Percentiles rank a stretch among this genome's conserved stretches.
phyloP scores from a whole-genome alignment of 2,797 vertebrate genomes.

The Gadopsis bispinosus region DNA sequence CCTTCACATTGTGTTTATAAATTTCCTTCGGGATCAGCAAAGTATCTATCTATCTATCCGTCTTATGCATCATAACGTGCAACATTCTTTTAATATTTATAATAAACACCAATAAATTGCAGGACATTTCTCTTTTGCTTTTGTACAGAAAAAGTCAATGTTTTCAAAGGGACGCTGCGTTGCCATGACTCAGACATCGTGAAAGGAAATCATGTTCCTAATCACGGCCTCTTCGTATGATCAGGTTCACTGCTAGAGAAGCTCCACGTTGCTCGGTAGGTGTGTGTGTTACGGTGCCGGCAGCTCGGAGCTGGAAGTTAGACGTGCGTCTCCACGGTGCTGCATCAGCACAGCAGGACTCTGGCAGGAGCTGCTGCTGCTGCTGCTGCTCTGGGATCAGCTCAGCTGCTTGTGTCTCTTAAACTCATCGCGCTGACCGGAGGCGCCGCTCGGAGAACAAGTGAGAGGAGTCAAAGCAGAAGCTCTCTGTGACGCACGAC shows the following conservation, averaged over 20 bases:
- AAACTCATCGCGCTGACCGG: constrained; percentile 18
- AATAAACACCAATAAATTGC: too few relatives aligned
- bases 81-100: neutral
- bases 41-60: too few relatives aligned
- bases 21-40: too few relatives aligned
- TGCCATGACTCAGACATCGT: too few relatives aligned
- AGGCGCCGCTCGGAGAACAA: neutral
- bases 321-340: constrained; percentile 5
- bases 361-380: constrained; percentile 6
- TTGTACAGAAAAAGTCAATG: too few relatives aligned
- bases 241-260: neutral
- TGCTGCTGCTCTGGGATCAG: constrained; percentile 12
- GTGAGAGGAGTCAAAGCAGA: neutral
- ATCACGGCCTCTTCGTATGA: neutral
- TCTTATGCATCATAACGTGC: neutral
- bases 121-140: too few relatives aligned
- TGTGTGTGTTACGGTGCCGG: constrained; percentile 4
- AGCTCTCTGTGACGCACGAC: neutral
- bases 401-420: constrained; percentile 25
- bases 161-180: too few relatives aligned
- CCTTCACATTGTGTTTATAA: neutral
- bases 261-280: neutral
- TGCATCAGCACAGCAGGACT: constrained; percentile 5
- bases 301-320: constrained; percentile 36
- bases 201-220: too few relatives aligned